phyloP scores from a whole-genome alignment of 1,140 invertebrate species.

The Hypothenemus hampei region DNA sequence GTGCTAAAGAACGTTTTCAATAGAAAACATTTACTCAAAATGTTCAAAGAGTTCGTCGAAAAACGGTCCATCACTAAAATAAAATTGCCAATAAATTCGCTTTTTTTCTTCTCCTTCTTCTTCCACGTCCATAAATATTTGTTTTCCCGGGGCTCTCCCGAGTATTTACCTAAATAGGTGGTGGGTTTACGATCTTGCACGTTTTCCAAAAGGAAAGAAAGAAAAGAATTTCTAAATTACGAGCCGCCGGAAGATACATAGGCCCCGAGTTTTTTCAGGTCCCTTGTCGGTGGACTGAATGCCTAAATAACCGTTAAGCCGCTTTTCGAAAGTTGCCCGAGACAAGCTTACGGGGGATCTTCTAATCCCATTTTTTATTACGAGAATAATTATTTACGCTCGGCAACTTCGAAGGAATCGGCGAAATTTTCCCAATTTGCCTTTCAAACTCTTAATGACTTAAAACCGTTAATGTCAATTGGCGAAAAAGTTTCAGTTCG shows the following conservation, averaged over 20 bases:
- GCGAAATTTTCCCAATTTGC: not conserved
- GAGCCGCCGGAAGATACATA: slow-evolving; percentile 3
- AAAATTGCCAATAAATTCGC: slow-evolving; percentile 3
- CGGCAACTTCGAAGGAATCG: not conserved
- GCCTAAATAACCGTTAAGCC: slow-evolving; percentile 25
- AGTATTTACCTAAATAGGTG: slow-evolving; percentile 24
- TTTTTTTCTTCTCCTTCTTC: slow-evolving; percentile 6
- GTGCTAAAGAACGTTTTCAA: no score
- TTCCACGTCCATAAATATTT: slow-evolving; percentile 22
- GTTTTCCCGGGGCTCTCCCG: slow-evolving; percentile 6
- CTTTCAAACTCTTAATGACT: no score
- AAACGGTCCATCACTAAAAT: no score
- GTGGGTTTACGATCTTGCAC: slow-evolving; percentile 16
- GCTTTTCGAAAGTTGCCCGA: slow-evolving; percentile 22
- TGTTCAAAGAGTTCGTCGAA: no score
- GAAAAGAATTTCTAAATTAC: slow-evolving; percentile 21
- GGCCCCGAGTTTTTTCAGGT: slow-evolving; percentile 9
- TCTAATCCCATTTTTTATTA: slow-evolving; percentile 19
- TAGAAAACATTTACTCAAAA: no score
- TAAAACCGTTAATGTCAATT: not conserved
- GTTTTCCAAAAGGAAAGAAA: slow-evolving; percentile 6
- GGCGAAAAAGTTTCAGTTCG: not conserved
- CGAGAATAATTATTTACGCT: slow-evolving; percentile 13
- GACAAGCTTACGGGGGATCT: slow-evolving; percentile 14
- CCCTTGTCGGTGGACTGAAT: slow-evolving; percentile 20